Evolutionary conservation across 2,113 vertebrate genomes (phyloP), one percentile per base, ranked within the genome.

Genomic region (Silurus meridionalis): DNA sequence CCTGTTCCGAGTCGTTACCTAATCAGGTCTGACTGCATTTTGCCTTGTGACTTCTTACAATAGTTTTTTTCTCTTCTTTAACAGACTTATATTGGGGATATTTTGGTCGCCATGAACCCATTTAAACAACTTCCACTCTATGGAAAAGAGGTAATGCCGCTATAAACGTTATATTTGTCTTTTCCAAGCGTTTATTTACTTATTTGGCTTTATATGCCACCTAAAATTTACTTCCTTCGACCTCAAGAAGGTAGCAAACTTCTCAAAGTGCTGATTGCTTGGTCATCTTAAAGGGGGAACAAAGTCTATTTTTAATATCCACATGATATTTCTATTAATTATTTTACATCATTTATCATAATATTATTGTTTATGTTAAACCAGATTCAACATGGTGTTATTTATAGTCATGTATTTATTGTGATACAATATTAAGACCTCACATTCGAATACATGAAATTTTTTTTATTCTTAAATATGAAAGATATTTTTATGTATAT

Each of bases 11-110:
- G 50, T 55, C n/a, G 7, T 14, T 64, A 9, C 61, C 61, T 64
- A 37, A 69, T 6, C 67, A 72, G 37, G 17, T 9, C 37, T 72
- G 46, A 50, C 17, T 8, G 23, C 15, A 74, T 19, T 69, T 10
- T 69, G 57, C 25, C 21, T 10, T 57, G 19, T 8, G 9, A 13
- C 15, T 81, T 8, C 37, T 81, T 28, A 61, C 15, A 74, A 21
- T 74, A 4, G 2, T 4, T 37, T 74, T 25, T 8, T 80, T 13
- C 69, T 14, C 72, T 28, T 37, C 25, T 80, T 15, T 75, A 10
- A 21, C 91, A 95, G 94, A 94, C 94, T 21, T 93, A 91, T 50
- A 82, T 95, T 37, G 94, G 94, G 67, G 94, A 95, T 85, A 95
- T 95, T 83, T 89, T 95, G 66, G 64, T 95, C 7, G 92, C 94